Base-by-base conservation (phyloP, 2,888 invertebrate genomes). In the Idaea straminata region DNA sequence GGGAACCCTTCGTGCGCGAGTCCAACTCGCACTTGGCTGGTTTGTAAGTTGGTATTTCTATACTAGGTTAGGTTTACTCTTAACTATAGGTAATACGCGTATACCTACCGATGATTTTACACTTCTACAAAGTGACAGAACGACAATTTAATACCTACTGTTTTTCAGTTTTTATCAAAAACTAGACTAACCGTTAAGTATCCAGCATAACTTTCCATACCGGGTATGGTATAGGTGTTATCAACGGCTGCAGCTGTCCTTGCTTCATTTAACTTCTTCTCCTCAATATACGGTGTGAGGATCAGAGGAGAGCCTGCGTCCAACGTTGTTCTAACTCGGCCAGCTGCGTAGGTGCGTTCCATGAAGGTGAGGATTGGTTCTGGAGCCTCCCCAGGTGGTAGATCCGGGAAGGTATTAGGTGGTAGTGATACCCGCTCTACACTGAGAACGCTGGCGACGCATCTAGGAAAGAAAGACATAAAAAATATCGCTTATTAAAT, bases 241-340 rank as follows among this genome's bases (percentile, higher is more conserved):
- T 90, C 87, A 0, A 93, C 93, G 47, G 74, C 80, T 0, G 93
- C 92, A 0, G 89, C 88, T 57, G 86, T 81, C 65, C 91, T 88
- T 0, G 94, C 95, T 72, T 92, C 89, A 13, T 92, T 86, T 34
- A 94, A 73, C 68, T 92, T 88, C 7, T 94, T 93, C 34, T 87
- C 82, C 70, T 94, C 93, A 15, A 95, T 92, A 62, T 85, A 89
- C 0, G 94, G 94, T 0, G 94, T 93, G 7, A 95, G 87, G 16
- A 94, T 91, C 0, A 95, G 81, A 0, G 94, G 94, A 0, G 91
- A 79, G 0, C 95, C 95, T 0, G 93, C 87, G 5, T 86, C 89
- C 57, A 72, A 79, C 2, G 77, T 72, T 0, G 83, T 65, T 35
- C 87, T 78, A 2, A 74, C 80, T 1, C 84, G 77, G 2, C 86